These are phyloP conservation scores for Rhodinocichla rosea DNA, from an alignment of 2,113 vertebrate genomes.

Conservation along the genomic window DNA sequence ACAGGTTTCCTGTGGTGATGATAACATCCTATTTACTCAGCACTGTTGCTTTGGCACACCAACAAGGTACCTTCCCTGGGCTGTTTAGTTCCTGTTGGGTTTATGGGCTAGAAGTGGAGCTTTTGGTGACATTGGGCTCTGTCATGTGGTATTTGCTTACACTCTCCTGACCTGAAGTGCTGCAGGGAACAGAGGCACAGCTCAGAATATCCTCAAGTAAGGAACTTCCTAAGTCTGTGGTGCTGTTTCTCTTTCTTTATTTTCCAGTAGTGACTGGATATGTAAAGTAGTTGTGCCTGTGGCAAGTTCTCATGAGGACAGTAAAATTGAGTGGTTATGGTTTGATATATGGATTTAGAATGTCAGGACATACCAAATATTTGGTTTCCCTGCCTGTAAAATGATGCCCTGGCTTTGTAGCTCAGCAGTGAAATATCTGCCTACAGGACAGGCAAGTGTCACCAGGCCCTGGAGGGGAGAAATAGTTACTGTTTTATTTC, in stretches of 20 bases:
- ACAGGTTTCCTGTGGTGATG: background rate
- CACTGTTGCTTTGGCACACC: background rate
- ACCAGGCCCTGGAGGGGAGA: background rate
- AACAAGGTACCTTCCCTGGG: background rate
- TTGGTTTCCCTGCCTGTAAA: background rate
- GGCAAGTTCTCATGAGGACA: background rate
- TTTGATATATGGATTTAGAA: background rate
- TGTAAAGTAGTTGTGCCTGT: background rate
- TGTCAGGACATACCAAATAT: too few relatives aligned
- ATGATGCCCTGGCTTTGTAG: background rate
- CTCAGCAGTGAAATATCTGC: background rate
- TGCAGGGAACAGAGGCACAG: background rate
- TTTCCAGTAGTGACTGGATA: background rate
- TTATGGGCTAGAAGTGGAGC: background rate
- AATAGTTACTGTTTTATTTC: background rate
- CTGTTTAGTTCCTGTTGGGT: background rate
- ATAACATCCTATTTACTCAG: background rate
- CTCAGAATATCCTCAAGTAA: background rate
- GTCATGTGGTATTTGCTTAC: background rate
- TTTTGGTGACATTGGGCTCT: background rate
- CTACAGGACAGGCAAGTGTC: background rate
- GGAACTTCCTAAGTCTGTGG: accelerated
- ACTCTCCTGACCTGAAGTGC: background rate
- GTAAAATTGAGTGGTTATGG: background rate
- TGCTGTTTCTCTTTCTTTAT: background rate